Conservation (phyloP, 1,140 invertebrate genomes). For the Stegodyphus dumicola region DNA sequence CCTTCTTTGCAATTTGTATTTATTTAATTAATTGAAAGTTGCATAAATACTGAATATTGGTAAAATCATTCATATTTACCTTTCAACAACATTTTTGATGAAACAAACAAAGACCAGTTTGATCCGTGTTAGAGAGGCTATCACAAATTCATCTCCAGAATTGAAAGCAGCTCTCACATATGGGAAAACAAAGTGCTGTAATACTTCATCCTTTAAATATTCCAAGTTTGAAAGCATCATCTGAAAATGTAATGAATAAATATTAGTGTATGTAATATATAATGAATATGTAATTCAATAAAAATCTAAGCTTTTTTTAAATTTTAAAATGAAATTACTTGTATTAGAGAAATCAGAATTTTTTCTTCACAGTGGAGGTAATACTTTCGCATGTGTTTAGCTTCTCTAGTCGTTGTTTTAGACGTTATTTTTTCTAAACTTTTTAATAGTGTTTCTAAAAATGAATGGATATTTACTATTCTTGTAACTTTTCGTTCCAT, state of each 20-base stretch:
- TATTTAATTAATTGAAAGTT: no score
- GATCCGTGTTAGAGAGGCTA: slow-evolving; percentile 3
- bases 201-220: slow-evolving; percentile 33
- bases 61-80: background rate
- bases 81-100: slow-evolving; percentile 14
- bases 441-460: slow-evolving; percentile 20
- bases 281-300: background rate
- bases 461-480: slow-evolving; percentile 22
- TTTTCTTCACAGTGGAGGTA: slow-evolving; percentile 38
- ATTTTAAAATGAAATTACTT: slow-evolving; percentile 17
- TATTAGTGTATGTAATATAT: background rate
- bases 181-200: slow-evolving; percentile 10
- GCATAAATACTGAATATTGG: no score
- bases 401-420: slow-evolving; percentile 23
- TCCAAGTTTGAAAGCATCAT: slow-evolving; percentile 37
- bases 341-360: slow-evolving; percentile 9
- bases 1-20: no score
- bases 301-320: background rate
- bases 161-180: slow-evolving; percentile 4
- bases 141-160: slow-evolving; percentile 21
- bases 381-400: slow-evolving; percentile 22
- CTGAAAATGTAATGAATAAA: slow-evolving; percentile 1
- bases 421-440: slow-evolving; percentile 33
- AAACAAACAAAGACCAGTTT: slow-evolving; percentile 29
- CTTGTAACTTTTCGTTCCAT: slow-evolving; percentile 6